A percentile compares a stretch with the other conserved stretches of the same genome.
These are phyloP conservation scores for Netelia inedita DNA, from an alignment of 2,888 invertebrate species.

Conservation along the genomic window DNA sequence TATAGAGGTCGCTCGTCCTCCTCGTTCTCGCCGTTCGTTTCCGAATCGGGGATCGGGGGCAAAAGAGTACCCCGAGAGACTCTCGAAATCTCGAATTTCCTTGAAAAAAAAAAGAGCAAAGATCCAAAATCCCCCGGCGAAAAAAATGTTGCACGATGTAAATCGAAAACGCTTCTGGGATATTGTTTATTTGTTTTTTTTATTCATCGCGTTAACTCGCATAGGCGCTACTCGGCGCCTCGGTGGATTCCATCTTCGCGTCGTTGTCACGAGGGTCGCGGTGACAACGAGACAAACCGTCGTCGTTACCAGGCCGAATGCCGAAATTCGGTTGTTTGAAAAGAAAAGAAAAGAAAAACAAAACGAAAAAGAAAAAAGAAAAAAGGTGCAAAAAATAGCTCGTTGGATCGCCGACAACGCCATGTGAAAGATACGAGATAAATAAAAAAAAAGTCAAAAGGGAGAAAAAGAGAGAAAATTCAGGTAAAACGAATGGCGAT, in stretches of 20 bases:
- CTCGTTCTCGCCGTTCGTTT: conserved; percentile 30
- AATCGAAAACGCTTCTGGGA: conserved; percentile 56
- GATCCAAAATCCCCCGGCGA: conserved; percentile 4
- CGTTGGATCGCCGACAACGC: conserved; percentile 35
- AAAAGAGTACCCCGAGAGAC: conserved; percentile 19
- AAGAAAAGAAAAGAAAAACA: conserved; percentile 40
- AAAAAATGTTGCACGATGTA: conserved; percentile 48
- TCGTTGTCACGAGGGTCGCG: conserved; percentile 64
- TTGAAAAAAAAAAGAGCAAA: conserved; percentile 38
- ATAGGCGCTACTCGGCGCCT: conserved; percentile 13
- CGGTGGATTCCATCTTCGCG: conserved; percentile 24
- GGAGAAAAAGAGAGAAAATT: conserved; percentile 15
- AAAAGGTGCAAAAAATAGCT: not conserved
- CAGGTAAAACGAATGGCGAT: conserved; percentile 76
- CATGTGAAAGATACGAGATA: conserved; percentile 20
- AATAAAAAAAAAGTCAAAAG: conserved; percentile 15
- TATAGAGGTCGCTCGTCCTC: conserved; percentile 54
- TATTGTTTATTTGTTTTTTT: conserved; percentile 44
- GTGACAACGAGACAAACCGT: conserved; percentile 80
- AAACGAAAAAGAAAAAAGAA: conserved; percentile 36
- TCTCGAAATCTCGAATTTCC: conserved; percentile 69
- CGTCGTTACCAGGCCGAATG: conserved; percentile 75
- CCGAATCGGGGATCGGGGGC: not conserved
- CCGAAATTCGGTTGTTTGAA: conserved; percentile 76
- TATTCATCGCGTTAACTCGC: not conserved